These are phyloP conservation scores for Drosophila burlai DNA, from an alignment of 1,140 invertebrate species.

Conservation along the genomic window DNA sequence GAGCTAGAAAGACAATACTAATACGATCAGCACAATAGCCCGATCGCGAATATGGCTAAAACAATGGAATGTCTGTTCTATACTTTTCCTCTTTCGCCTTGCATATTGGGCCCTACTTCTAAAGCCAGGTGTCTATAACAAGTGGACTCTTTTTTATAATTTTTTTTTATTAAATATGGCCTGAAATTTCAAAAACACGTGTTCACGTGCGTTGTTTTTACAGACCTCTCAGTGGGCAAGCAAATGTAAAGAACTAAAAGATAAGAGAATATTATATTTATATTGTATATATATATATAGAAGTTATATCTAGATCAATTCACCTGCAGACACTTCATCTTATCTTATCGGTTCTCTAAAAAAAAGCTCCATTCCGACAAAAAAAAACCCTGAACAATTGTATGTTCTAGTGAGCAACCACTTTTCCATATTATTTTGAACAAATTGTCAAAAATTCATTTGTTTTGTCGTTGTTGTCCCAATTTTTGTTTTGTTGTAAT, in stretches of 20 bases:
- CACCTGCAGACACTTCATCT: neutral
- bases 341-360: too few relatives aligned
- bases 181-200: neutral
- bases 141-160: neutral
- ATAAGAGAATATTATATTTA: neutral
- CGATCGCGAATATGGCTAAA: neutral
- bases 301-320: neutral
- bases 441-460: slow-evolving; percentile 1
- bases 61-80: neutral
- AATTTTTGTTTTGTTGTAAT: neutral
- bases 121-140: neutral
- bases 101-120: neutral
- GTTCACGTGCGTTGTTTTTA: neutral
- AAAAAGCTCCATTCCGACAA: neutral
- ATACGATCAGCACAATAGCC: neutral
- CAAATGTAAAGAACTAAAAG: neutral
- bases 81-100: neutral
- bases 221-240: too few relatives aligned
- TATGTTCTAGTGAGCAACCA: neutral
- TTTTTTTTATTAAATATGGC: neutral
- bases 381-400: neutral
- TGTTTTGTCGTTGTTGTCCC: neutral
- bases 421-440: slow-evolving; percentile 1
- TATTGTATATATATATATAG: too few relatives aligned
- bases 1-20: neutral